Percentiles rank a stretch among this genome's conserved stretches.
These are phyloP conservation scores for Morelia viridis DNA, from an alignment of 2,797 vertebrate species.

Conservation along the genomic window DNA sequence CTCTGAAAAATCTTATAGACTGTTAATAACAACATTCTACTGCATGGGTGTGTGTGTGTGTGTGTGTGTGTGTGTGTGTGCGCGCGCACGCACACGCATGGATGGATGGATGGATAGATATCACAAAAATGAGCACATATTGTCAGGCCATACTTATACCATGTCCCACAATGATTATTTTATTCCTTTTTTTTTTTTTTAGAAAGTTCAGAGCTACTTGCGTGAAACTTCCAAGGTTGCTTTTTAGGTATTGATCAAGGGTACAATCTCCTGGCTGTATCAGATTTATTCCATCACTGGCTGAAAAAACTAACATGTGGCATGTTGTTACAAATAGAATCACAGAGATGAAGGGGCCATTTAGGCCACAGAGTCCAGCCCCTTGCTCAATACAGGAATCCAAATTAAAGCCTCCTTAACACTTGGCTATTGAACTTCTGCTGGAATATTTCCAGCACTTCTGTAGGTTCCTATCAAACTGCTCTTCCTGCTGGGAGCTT, in stretches of 20 bases:
- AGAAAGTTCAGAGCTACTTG: background rate
- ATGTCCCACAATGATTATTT: background rate
- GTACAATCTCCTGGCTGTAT: background rate
- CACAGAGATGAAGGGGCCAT: background rate
- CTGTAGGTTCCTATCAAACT: background rate
- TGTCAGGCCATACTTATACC: background rate
- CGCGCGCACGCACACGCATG: too few species aligned
- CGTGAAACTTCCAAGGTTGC: background rate
- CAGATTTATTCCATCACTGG: background rate
- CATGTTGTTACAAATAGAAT: background rate
- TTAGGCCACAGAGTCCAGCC: background rate
- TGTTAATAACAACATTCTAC: background rate
- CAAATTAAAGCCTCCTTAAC: background rate
- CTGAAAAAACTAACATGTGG: background rate
- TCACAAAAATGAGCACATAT: background rate
- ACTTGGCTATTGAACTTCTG: background rate
- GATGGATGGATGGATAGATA: background rate
- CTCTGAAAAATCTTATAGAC: background rate
- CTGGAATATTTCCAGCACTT: background rate
- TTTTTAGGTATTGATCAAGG: background rate
- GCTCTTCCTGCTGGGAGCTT: background rate
- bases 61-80: too few species aligned
- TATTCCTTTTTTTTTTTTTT: background rate
- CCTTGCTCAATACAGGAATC: background rate
- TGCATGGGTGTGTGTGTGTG: background rate